A percentile compares a stretch with the other conserved stretches of the same genome.
Conservation (phyloP, 1,140 invertebrate genomes). For the Drosophila pallidifrons region DNA sequence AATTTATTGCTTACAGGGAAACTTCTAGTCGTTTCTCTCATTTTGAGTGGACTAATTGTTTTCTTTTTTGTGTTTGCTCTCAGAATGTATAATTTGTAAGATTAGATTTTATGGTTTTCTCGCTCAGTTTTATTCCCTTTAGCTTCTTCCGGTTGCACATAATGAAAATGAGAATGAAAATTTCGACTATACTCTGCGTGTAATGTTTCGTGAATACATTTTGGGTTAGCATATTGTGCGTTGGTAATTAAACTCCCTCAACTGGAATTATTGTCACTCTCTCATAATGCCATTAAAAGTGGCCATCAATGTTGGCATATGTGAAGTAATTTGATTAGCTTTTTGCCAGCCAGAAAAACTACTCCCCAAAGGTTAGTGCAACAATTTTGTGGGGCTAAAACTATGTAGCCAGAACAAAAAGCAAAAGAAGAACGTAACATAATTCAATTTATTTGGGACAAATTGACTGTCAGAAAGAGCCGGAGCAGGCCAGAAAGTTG, state of each 20-base stretch:
- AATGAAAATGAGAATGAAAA: slow-evolving; percentile 17
- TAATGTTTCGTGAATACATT: slow-evolving; percentile 11
- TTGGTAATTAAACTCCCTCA: slow-evolving; percentile 13
- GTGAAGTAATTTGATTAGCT: slow-evolving; percentile 63
- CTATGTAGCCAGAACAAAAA: slow-evolving; percentile 34
- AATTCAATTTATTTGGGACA: slow-evolving; percentile 80
- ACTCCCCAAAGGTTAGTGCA: slow-evolving; percentile 38
- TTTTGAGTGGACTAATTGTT: slow-evolving; percentile 3
- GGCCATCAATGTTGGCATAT: slow-evolving; percentile 58
- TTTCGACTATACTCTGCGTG: background rate
- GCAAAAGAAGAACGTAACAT: slow-evolving; percentile 55
- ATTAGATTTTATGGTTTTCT: slow-evolving; percentile 30
- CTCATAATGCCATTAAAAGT: slow-evolving; percentile 34
- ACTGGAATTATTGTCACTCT: slow-evolving; percentile 12
- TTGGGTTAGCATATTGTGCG: background rate
- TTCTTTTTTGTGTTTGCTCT: slow-evolving; percentile 7
- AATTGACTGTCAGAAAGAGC: slow-evolving; percentile 70
- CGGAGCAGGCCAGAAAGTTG: slow-evolving; percentile 44
- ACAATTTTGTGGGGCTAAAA: slow-evolving; percentile 40
- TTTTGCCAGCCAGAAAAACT: slow-evolving; percentile 22
- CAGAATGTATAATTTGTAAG: slow-evolving; percentile 53
- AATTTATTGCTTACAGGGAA: slow-evolving; percentile 1
- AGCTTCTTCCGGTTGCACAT: slow-evolving; percentile 26
- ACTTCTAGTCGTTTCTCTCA: background rate
- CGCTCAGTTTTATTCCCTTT: slow-evolving; percentile 20